Conservation (phyloP, 2,888 invertebrate genomes). For the Hirtodrosophila trivittata region DNA sequence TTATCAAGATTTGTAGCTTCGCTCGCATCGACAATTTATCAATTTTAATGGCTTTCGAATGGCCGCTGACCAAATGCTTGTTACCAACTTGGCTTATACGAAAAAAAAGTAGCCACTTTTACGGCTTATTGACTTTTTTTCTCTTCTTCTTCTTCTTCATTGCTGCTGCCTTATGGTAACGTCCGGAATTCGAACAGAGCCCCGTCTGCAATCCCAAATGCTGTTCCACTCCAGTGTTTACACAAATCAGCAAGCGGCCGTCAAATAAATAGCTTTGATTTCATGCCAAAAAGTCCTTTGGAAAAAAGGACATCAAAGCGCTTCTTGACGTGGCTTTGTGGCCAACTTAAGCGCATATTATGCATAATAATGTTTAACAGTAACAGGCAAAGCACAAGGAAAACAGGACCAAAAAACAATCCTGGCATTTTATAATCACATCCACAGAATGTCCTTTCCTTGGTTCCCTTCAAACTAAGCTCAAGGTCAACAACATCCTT, state of each 20-base stretch:
- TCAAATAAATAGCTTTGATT: slow-evolving; percentile 74
- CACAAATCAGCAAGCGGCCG: slow-evolving; percentile 60
- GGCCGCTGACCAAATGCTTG: slow-evolving; percentile 36
- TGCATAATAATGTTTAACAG: slow-evolving; percentile 68
- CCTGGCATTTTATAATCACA: no score
- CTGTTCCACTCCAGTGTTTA: slow-evolving; percentile 43
- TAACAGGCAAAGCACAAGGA: slow-evolving; percentile 12
- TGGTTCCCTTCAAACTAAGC: no score
- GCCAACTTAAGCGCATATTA: slow-evolving; percentile 56
- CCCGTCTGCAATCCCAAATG: slow-evolving; percentile 6
- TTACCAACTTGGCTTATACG: slow-evolving; percentile 29
- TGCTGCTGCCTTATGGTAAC: slow-evolving; percentile 1
- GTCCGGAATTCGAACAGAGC: slow-evolving; percentile 13
- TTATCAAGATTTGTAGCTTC: slow-evolving; percentile 27
- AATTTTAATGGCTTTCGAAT: slow-evolving; percentile 68
- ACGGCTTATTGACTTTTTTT: slow-evolving; percentile 71
- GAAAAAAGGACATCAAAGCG: slow-evolving; percentile 67
- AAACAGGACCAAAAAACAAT: background rate
- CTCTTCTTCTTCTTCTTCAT: slow-evolving; percentile 9
- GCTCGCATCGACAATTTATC: slow-evolving; percentile 54
- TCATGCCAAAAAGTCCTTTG: slow-evolving; percentile 29
- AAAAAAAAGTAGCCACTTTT: slow-evolving; percentile 72
- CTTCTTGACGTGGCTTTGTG: slow-evolving; percentile 37
- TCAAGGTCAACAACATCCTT: no score
- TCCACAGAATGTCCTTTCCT: no score